These are phyloP conservation scores for Campoplex capitator DNA, from an alignment of 2,888 invertebrate genomes.

Conservation along the genomic window DNA sequence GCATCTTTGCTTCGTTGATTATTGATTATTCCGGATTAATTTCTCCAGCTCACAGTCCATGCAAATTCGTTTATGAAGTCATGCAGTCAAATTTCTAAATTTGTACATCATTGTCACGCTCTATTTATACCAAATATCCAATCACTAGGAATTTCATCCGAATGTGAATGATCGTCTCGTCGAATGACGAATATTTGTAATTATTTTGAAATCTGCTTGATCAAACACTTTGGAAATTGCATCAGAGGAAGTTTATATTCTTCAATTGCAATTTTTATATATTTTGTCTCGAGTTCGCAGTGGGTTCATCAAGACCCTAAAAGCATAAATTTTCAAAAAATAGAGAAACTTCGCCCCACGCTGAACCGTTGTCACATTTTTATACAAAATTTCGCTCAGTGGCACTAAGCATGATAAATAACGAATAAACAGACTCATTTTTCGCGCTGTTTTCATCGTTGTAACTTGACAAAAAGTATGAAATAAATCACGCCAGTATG, in stretches of 20 bases:
- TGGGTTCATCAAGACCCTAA: not conserved
- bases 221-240: not conserved
- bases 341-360: not conserved
- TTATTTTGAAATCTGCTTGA: not conserved
- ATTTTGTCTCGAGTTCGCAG: not conserved
- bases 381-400: not conserved
- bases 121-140: not conserved
- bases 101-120: not conserved
- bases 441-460: not conserved
- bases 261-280: not conserved
- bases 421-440: slow-evolving; percentile 19
- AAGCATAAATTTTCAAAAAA: not conserved
- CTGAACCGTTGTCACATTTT: not conserved
- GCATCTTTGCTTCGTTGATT: not conserved
- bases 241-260: not conserved
- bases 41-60: not conserved
- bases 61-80: not conserved
- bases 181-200: not conserved
- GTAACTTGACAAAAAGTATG: not conserved
- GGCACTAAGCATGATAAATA: not conserved
- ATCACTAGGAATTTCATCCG: not conserved
- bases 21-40: slow-evolving; percentile 27
- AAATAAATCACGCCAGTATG: not conserved
- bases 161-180: not conserved
- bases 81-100: not conserved